phyloP scores from a whole-genome alignment of 2,888 invertebrate species.

The Sycophila texana region DNA sequence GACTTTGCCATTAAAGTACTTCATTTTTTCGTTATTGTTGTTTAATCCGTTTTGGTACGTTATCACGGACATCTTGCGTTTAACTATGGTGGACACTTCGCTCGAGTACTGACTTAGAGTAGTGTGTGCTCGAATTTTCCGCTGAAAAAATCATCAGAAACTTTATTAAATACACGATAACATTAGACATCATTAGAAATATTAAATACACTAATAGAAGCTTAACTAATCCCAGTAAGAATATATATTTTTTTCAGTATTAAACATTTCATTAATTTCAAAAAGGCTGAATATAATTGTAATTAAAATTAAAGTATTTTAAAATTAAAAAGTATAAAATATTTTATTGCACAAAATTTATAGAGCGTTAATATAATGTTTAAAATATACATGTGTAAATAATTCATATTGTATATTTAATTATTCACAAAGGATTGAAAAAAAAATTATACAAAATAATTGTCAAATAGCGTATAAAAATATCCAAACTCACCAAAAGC shows the following conservation, averaged over 20 bases:
- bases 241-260: too few species aligned
- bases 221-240: neutral
- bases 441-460: neutral
- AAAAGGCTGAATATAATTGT: too few species aligned
- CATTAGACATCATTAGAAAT: neutral
- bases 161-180: neutral
- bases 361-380: neutral
- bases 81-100: conserved; percentile 1
- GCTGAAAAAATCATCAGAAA: neutral
- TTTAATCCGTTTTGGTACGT: conserved; percentile 38
- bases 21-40: conserved; percentile 43
- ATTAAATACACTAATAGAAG: neutral
- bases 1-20: conserved; percentile 41
- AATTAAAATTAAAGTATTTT: too few species aligned
- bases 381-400: too few species aligned
- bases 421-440: neutral
- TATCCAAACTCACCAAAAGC: neutral
- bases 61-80: conserved; percentile 29
- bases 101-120: neutral
- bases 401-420: too few species aligned
- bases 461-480: neutral
- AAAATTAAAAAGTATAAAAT: neutral
- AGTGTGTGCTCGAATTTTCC: neutral
- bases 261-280: too few species aligned
- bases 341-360: neutral